phyloP scores from a whole-genome alignment of 2,113 vertebrate species.

The Brienomyrus brachyistius region DNA sequence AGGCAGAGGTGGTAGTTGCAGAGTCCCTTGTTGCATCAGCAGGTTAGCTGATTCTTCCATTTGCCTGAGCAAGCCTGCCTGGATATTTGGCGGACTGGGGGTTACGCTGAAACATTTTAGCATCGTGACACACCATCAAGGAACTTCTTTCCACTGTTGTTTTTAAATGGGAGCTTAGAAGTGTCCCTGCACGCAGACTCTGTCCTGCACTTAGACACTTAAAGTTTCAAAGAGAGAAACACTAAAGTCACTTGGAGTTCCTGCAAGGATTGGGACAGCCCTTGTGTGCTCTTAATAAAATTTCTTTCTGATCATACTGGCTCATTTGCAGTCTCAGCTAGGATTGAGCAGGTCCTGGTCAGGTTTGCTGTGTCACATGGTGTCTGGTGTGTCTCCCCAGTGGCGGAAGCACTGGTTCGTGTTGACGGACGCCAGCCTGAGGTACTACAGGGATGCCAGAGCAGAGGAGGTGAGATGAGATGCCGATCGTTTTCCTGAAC shows the following conservation, averaged over 20 bases:
- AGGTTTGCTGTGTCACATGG: not conserved
- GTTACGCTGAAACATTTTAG: not conserved
- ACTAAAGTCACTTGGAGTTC: not conserved
- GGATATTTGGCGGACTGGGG: not conserved
- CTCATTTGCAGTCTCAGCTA: not conserved
- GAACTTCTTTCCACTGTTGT: not conserved
- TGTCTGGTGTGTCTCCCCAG: conserved; percentile 51
- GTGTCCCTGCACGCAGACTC: not conserved
- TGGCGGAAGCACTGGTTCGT: conserved; percentile 98
- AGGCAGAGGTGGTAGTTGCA: not conserved
- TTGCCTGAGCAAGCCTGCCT: not conserved
- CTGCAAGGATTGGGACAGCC: not conserved
- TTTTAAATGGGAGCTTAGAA: not conserved
- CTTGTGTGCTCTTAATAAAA: not conserved
- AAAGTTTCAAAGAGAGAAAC: not conserved
- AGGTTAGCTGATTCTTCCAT: not conserved
- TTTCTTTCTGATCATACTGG: not conserved
- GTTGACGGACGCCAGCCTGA: conserved; percentile 72
- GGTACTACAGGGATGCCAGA: conserved; percentile 81
- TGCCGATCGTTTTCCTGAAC: not conserved
- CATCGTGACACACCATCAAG: not conserved
- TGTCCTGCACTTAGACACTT: not conserved
- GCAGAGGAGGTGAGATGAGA: conserved; percentile 81
- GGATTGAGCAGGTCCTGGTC: not conserved
- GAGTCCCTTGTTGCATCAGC: not conserved